Base-by-base conservation (phyloP, 2,888 invertebrate genomes). In the Proisotoma minuta region DNA sequence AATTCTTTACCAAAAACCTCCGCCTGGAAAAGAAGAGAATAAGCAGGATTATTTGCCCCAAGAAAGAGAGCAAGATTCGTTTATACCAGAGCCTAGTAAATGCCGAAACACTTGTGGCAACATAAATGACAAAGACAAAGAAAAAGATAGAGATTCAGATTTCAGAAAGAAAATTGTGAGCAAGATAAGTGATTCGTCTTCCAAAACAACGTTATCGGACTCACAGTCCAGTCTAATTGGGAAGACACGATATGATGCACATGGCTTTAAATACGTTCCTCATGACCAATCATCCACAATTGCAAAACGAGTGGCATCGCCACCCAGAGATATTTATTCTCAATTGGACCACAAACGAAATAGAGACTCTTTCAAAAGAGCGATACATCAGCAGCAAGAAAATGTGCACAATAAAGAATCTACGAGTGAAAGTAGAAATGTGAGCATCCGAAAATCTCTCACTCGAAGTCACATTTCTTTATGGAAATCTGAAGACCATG, bases 321-420 rank as follows among this genome's bases (percentile, higher is more conserved):
- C 59, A 8, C 60, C 62, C 12, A 62, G 57, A 60, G 66, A 66
- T 49, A 66, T 66, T 61, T 66, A 66, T 39, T 62, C 62, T 22
- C 63, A 59, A 18, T 8, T 10, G 10, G 47, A n/a, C 47, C 8
- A 34, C 34, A n/a, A n/a, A n/a, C 8, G 34, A 10, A 15, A 34
- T 10, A 34, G 34, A 34, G 34, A 34, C 34, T 34, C 34, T 34
- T 34, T 34, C 15, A 34, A 34, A 15, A 8, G 34, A 10, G 34
- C 34, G 15, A 15, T 34, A 34, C 8, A 15, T 34, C 8, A 34
- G 8, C 8, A 34, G 15, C 34, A 34, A 15, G 34, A 34, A 34
- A 15, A 10, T 34, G 34, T 15, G 34, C 8, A 8, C 8, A 34
- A 8, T 34, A 8, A 15, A 15, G 8, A 4, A 24, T 47, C 3